Conservation (phyloP, 2,888 invertebrate species). For the Apamea monoglypha region DNA sequence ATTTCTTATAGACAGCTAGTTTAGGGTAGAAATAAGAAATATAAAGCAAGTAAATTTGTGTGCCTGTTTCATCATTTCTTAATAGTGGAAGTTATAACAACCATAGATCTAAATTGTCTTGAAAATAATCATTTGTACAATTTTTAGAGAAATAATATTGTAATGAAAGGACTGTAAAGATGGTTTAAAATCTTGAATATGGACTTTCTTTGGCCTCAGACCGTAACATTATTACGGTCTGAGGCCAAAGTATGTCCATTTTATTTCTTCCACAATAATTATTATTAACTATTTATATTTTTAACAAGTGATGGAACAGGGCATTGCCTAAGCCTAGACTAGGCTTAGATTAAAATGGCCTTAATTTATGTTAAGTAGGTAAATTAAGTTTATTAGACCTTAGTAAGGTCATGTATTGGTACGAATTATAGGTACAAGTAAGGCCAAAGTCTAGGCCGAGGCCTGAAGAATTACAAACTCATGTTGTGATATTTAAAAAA, state of each 20-base stretch:
- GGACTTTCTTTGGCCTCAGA: not conserved
- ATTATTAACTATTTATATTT: slow-evolving; percentile 11
- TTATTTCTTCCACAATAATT: not conserved
- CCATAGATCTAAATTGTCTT: not conserved
- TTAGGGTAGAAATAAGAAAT: slow-evolving; percentile 17
- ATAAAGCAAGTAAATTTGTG: not conserved
- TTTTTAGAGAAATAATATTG: not conserved
- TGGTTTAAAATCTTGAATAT: not conserved
- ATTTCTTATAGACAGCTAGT: slow-evolving; percentile 36
- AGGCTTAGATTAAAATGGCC: not conserved
- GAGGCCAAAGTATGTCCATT: not conserved
- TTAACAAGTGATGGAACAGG: slow-evolving; percentile 21
- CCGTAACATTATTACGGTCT: not conserved
- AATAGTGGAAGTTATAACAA: not conserved
- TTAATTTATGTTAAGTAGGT: slow-evolving; percentile 1
- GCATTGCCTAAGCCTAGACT: not conserved
- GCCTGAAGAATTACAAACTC: slow-evolving; percentile 47
- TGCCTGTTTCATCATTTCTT: slow-evolving; percentile 25
- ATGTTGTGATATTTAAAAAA: slow-evolving; percentile 63
- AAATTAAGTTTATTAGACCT: slow-evolving; percentile 20
- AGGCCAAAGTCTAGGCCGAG: slow-evolving; percentile 3
- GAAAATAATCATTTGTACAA: not conserved
- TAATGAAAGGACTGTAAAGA: not conserved
- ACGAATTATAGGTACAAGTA: slow-evolving; percentile 23
- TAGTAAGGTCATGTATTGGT: slow-evolving; percentile 37